phyloP scores from a whole-genome alignment of 2,888 invertebrate genomes.

The Seira musarum region DNA sequence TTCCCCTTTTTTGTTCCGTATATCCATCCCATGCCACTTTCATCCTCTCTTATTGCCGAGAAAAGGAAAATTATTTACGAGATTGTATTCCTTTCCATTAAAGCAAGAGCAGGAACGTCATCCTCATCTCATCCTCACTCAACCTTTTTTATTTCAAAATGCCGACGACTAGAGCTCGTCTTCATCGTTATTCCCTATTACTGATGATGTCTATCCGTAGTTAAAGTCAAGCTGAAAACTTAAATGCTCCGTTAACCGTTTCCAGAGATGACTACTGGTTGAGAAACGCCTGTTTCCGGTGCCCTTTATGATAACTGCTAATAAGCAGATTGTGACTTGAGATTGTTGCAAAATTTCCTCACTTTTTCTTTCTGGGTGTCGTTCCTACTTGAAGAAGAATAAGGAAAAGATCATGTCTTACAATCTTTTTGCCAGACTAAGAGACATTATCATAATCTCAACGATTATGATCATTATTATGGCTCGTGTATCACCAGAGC shows the following conservation, averaged over 20 bases:
- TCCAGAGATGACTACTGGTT: no score
- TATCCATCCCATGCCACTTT: not conserved
- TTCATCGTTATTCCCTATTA: no score
- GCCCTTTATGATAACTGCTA: not conserved
- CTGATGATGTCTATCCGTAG: no score
- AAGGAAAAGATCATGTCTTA: not conserved
- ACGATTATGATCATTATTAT: not conserved
- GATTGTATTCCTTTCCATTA: constrained; percentile 15
- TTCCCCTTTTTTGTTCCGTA: not conserved
- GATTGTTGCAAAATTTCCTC: not conserved
- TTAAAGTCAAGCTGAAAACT: no score
- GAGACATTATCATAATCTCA: constrained; percentile 2
- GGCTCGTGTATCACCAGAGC: no score
- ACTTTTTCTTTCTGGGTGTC: not conserved
- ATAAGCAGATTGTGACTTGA: not conserved
- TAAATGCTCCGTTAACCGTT: no score
- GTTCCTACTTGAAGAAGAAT: not conserved
- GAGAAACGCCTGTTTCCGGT: not conserved
- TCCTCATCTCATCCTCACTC: no score
- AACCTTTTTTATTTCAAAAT: no score
- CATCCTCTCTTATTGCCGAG: not conserved
- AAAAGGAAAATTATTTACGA: constrained; percentile 4
- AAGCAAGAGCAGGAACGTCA: not conserved
- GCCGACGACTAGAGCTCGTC: no score
- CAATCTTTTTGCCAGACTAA: not conserved